Evolutionary conservation across 2,113 vertebrate species (phyloP).

Genomic region (Plecturocebus donacophilus): DNA sequence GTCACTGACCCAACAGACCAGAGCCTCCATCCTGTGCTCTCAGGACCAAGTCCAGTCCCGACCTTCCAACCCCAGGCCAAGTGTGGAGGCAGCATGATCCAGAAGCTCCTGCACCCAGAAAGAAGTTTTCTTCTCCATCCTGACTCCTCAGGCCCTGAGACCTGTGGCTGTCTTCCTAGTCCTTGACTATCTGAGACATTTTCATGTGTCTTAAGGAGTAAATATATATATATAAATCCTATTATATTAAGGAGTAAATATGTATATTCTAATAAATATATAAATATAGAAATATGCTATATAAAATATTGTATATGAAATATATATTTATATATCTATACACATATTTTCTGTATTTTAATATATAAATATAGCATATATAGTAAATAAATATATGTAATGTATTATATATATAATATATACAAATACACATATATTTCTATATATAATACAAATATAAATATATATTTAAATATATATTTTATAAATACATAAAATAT

Average conservation of each 20-base stretch:
- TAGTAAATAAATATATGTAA: no score
- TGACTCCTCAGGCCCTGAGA: not conserved
- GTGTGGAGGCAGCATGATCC: fast-evolving
- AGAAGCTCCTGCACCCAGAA: not conserved
- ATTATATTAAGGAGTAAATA: no score
- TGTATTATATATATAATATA: no score
- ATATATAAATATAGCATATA: not conserved
- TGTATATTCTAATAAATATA: no score
- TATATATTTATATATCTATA: no score
- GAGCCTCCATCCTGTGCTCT: not conserved
- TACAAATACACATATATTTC: no score
- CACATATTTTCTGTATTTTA: no score
- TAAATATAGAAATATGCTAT: no score
- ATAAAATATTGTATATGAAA: no score
- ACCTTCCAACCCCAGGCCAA: not conserved
- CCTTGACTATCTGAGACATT: not conserved
- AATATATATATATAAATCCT: not conserved
- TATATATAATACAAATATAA: no score
- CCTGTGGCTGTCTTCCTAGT: not conserved
- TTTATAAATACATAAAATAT: no score
- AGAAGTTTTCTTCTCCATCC: not conserved
- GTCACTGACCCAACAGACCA: not conserved
- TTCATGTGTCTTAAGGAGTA: not conserved
- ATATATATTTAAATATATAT: no score
- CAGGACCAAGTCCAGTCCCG: not conserved